These are phyloP conservation scores for Scaptomyza flava DNA, from an alignment of 2,888 invertebrate genomes.

Conservation along the genomic window DNA sequence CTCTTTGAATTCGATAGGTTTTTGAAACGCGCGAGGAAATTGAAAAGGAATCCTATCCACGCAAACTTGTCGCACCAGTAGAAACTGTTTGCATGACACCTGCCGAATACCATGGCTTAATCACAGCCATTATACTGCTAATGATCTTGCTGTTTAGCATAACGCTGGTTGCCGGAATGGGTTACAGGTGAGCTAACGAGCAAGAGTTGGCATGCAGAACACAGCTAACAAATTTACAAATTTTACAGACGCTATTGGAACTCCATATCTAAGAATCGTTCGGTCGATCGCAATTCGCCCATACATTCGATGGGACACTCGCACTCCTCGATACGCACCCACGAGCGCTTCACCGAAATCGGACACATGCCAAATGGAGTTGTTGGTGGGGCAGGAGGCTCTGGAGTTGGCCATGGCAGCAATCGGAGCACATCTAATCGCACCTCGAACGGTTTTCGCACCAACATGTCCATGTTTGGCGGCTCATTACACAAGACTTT, in stretches of 20 bases:
- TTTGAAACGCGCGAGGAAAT: slow-evolving; percentile 92
- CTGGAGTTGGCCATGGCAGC: slow-evolving; percentile 36
- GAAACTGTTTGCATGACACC: slow-evolving; percentile 92
- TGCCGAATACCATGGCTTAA: slow-evolving; percentile 93
- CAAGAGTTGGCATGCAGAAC: neutral
- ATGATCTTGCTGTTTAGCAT: slow-evolving; percentile 90
- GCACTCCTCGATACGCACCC: slow-evolving; percentile 85
- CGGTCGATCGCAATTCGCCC: slow-evolving; percentile 85
- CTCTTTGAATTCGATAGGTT: slow-evolving; percentile 86
- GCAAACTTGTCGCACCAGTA: slow-evolving; percentile 87
- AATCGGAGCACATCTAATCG: slow-evolving; percentile 78
- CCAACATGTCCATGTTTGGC: slow-evolving; percentile 87
- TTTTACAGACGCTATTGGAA: slow-evolving; percentile 89
- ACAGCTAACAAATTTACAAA: neutral
- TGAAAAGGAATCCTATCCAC: slow-evolving; percentile 87
- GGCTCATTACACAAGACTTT: slow-evolving; percentile 89
- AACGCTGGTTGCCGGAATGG: slow-evolving; percentile 89
- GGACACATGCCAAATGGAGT: slow-evolving; percentile 79
- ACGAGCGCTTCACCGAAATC: slow-evolving; percentile 84
- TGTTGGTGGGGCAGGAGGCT: slow-evolving; percentile 42
- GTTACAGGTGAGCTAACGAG: slow-evolving; percentile 88
- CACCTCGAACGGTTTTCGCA: slow-evolving; percentile 79
- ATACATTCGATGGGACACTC: slow-evolving; percentile 83
- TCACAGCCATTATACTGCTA: slow-evolving; percentile 91
- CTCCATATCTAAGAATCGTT: slow-evolving; percentile 89